Evolutionary conservation across 2,888 invertebrate genomes (phyloP).

Genomic region (Notocelia uddmanniana): DNA sequence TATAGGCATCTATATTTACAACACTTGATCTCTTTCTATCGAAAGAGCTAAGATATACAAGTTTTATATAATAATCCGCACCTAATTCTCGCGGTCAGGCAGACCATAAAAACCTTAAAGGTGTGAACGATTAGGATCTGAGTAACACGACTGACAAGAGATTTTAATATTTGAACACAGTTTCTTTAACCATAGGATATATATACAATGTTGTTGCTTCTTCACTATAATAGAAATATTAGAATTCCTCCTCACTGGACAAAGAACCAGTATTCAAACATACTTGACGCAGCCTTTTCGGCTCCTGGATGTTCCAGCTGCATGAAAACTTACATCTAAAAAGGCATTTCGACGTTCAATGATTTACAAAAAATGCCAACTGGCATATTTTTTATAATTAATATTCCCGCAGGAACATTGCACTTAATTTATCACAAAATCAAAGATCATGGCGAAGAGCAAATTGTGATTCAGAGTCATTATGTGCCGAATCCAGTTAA

Average conservation of each 20-base stretch:
- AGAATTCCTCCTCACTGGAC: slow-evolving; percentile 48
- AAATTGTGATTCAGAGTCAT: slow-evolving; percentile 50
- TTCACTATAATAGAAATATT: neutral
- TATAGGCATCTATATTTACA: slow-evolving; percentile 83
- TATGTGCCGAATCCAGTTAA: slow-evolving; percentile 15
- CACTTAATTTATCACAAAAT: slow-evolving; percentile 76
- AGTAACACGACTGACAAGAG: slow-evolving; percentile 20
- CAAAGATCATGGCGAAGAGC: slow-evolving; percentile 55
- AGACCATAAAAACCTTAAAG: slow-evolving; percentile 34
- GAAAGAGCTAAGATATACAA: slow-evolving; percentile 24
- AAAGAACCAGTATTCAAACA: slow-evolving; percentile 48
- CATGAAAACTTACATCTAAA: slow-evolving; percentile 42
- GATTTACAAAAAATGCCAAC: slow-evolving; percentile 42
- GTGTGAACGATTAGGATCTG: slow-evolving; percentile 21
- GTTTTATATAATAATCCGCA: slow-evolving; percentile 57
- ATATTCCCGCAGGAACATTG: slow-evolving; percentile 69
- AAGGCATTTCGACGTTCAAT: slow-evolving; percentile 46
- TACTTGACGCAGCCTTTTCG: slow-evolving; percentile 24
- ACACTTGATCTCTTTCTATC: slow-evolving; percentile 59
- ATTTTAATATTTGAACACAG: slow-evolving; percentile 17
- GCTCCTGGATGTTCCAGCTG: slow-evolving; percentile 28
- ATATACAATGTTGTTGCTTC: neutral
- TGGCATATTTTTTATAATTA: slow-evolving; percentile 48
- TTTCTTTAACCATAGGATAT: slow-evolving; percentile 31
- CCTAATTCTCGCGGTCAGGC: slow-evolving; percentile 38